phyloP scores from a whole-genome alignment of 2,888 invertebrate genomes.

The Mimas tiliae region DNA sequence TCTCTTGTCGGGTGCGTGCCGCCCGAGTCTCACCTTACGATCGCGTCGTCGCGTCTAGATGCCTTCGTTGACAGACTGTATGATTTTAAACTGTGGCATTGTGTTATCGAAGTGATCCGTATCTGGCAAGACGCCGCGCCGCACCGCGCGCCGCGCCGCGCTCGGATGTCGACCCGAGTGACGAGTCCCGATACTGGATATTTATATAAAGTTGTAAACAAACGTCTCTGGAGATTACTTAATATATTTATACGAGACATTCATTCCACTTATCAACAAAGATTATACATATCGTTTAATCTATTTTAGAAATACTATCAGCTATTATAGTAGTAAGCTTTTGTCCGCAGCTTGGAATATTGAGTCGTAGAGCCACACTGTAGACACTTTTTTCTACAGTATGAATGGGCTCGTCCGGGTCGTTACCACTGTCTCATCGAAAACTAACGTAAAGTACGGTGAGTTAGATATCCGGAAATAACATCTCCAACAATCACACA shows the following conservation, averaged over 20 bases:
- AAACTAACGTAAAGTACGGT: too few relatives aligned
- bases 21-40: too few relatives aligned
- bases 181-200: not conserved
- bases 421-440: too few relatives aligned
- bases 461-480: too few relatives aligned
- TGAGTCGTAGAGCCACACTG: too few relatives aligned
- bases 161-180: not conserved
- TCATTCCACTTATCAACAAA: not conserved
- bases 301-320: not conserved
- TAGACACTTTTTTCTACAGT: too few relatives aligned
- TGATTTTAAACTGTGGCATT: not conserved
- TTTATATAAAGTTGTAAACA: not conserved
- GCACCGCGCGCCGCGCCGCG: not conserved
- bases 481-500: too few relatives aligned
- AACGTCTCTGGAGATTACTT: not conserved
- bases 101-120: slow-evolving; percentile 13
- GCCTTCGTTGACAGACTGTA: not conserved
- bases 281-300: not conserved
- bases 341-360: too few relatives aligned
- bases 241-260: not conserved
- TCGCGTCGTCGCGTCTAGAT: not conserved
- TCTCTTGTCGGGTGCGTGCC: too few relatives aligned
- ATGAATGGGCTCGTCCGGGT: too few relatives aligned
- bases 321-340: too few relatives aligned
- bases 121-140: not conserved